Conservation (phyloP, 2,888 invertebrate species). For the Idaea straminata region DNA sequence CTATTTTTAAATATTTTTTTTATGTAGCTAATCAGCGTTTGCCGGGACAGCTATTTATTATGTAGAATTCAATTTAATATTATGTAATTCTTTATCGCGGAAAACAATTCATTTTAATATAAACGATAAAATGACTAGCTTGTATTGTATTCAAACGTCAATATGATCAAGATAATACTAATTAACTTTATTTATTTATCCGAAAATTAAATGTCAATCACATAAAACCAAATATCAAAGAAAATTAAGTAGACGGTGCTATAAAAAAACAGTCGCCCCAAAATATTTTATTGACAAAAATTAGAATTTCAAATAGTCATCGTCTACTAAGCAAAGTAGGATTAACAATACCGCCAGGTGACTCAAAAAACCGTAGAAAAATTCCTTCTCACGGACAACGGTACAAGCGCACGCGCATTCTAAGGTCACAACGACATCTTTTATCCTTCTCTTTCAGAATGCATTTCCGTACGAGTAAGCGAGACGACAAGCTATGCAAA, state of each 20-base stretch:
- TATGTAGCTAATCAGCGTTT: too few relatives aligned
- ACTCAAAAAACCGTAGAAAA: slow-evolving; percentile 55
- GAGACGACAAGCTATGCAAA: slow-evolving; percentile 59
- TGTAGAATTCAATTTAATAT: too few relatives aligned
- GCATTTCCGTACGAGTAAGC: slow-evolving; percentile 28
- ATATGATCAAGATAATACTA: not conserved
- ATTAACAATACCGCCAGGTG: slow-evolving; percentile 52
- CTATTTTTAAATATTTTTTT: too few relatives aligned
- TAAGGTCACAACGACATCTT: slow-evolving; percentile 54
- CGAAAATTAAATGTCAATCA: not conserved
- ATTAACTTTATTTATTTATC: not conserved
- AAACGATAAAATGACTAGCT: not conserved
- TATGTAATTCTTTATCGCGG: not conserved
- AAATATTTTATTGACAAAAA: slow-evolving; percentile 6
- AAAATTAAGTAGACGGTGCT: not conserved
- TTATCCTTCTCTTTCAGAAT: slow-evolving; percentile 40
- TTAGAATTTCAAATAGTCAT: slow-evolving; percentile 20
- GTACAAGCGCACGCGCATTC: slow-evolving; percentile 66
- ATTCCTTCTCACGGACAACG: slow-evolving; percentile 75
- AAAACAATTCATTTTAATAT: not conserved
- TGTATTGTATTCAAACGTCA: not conserved
- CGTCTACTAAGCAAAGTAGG: slow-evolving; percentile 28
- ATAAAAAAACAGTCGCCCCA: not conserved
- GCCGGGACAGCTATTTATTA: too few relatives aligned
- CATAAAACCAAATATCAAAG: not conserved